Evolutionary conservation across 2,888 invertebrate genomes (phyloP).

Genomic region (Andrena fulva): DNA sequence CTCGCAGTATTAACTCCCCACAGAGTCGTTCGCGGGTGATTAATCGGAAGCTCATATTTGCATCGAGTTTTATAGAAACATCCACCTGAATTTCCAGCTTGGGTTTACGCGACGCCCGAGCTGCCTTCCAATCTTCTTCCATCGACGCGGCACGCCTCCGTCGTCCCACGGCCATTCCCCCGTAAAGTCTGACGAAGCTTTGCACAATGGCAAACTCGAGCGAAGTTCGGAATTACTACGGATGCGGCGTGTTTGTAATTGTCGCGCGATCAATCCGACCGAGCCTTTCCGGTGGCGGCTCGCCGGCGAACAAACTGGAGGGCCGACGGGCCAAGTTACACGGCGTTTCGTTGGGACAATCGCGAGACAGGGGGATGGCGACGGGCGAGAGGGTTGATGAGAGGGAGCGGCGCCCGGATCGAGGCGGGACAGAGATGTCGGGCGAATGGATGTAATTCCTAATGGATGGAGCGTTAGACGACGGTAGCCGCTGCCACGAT

Average conservation of each 20-base stretch:
- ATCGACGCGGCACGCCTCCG: background rate
- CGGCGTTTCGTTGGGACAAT: slow-evolving; percentile 24
- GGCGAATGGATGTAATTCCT: slow-evolving; percentile 70
- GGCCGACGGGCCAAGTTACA: slow-evolving; percentile 18
- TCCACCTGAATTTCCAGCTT: no score
- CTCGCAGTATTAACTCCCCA: no score
- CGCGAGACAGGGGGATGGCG: slow-evolving; percentile 20
- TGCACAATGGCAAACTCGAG: background rate
- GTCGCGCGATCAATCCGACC: slow-evolving; percentile 29
- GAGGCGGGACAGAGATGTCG: slow-evolving; percentile 27
- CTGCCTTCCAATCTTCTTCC: slow-evolving; percentile 1
- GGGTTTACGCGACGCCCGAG: background rate
- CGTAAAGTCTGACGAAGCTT: background rate
- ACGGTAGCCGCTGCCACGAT: slow-evolving; percentile 45
- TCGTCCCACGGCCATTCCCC: background rate
- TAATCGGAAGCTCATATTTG: no score
- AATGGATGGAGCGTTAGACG: slow-evolving; percentile 68
- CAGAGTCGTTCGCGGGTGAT: no score
- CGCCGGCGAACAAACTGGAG: slow-evolving; percentile 14
- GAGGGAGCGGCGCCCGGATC: slow-evolving; percentile 36
- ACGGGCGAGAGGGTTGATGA: slow-evolving; percentile 20
- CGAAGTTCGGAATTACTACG: background rate
- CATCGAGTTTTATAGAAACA: background rate
- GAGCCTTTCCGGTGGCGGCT: background rate
- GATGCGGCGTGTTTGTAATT: slow-evolving; percentile 9